These are phyloP conservation scores for Anguilla megastoma DNA, from an alignment of 2,797 vertebrate species.

Conservation along the genomic window DNA sequence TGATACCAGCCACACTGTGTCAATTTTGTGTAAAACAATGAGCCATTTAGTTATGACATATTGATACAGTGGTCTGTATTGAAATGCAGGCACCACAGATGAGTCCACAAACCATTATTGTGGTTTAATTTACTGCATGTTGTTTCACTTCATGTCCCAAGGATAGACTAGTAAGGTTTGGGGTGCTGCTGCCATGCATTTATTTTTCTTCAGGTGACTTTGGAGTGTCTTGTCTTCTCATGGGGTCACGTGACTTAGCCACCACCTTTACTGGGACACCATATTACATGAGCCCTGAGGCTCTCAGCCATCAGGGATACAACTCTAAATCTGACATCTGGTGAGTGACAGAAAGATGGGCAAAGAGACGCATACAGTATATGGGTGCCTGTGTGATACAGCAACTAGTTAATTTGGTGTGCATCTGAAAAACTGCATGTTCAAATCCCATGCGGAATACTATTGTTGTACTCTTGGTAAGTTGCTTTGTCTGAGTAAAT, in stretches of 20 bases:
- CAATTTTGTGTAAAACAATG: neutral
- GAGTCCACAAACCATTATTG: neutral
- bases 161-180: neutral
- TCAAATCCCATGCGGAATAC: neutral
- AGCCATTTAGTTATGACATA: neutral
- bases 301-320: slow-evolving; percentile 80
- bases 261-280: slow-evolving; percentile 84
- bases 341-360: slow-evolving; percentile 62
- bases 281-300: slow-evolving; percentile 87
- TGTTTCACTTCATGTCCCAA: neutral
- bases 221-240: slow-evolving; percentile 82
- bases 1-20: neutral
- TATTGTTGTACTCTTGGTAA: neutral
- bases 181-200: neutral
- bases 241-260: slow-evolving; percentile 85
- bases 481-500: neutral
- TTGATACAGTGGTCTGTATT: slow-evolving; percentile 5
- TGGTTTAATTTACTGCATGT: neutral
- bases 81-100: neutral
- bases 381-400: neutral
- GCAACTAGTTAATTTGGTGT: neutral
- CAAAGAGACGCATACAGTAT: neutral
- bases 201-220: slow-evolving; percentile 76
- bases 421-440: neutral
- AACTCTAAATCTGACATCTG: slow-evolving; percentile 87